These are phyloP conservation scores for Drosophila pegasa DNA, from an alignment of 2,888 invertebrate species.

Conservation along the genomic window DNA sequence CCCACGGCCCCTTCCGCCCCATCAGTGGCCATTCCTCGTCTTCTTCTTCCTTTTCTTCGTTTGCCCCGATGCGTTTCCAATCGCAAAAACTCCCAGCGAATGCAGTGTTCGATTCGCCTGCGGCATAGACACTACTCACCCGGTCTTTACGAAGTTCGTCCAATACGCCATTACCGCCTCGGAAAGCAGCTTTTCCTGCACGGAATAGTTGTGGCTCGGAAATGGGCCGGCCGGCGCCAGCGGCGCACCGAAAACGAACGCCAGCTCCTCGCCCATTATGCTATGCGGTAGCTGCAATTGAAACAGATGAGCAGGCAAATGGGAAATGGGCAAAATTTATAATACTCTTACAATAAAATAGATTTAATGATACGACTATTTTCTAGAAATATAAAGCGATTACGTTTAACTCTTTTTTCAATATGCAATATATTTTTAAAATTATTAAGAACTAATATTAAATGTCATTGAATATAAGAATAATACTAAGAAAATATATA, in stretches of 20 bases:
- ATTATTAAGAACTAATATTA: too few relatives aligned
- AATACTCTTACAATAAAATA: slow-evolving; percentile 27
- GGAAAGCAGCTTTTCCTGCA: slow-evolving; percentile 91
- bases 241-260: slow-evolving; percentile 95
- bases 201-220: slow-evolving; percentile 89
- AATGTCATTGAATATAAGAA: too few relatives aligned
- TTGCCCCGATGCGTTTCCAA: slow-evolving; percentile 30
- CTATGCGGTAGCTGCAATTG: slow-evolving; percentile 88
- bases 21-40: background rate
- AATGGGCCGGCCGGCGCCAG: slow-evolving; percentile 90
- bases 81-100: slow-evolving; percentile 64
- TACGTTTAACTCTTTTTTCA: too few relatives aligned
- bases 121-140: slow-evolving; percentile 87
- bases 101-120: slow-evolving; percentile 65
- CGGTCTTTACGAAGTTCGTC: slow-evolving; percentile 95
- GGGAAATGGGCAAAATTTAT: too few relatives aligned
- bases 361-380: background rate
- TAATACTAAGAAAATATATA: too few relatives aligned
- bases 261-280: slow-evolving; percentile 94
- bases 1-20: background rate
- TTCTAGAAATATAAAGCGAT: too few relatives aligned
- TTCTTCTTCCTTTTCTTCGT: background rate
- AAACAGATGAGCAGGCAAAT: slow-evolving; percentile 13
- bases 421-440: too few relatives aligned
- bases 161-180: slow-evolving; percentile 95